These are phyloP conservation scores for Meriones unguiculatus DNA, from an alignment of 2,113 vertebrate species.

Conservation along the genomic window DNA sequence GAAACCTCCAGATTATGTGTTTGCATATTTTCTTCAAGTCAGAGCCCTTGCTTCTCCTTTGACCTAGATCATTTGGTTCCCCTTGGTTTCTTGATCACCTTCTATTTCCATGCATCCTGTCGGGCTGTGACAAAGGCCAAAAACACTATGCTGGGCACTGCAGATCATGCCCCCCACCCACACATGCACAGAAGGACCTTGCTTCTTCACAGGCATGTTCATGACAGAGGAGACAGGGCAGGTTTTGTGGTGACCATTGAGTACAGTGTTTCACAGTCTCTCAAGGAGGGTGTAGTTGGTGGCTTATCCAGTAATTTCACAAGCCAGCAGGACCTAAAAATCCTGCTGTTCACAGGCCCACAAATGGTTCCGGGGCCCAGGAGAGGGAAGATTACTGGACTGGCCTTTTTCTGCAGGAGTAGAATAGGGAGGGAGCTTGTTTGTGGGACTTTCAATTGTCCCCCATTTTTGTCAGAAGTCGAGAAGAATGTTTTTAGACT, in stretches of 20 bases:
- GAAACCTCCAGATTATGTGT: not conserved
- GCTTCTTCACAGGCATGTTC: not conserved
- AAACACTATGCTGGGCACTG: too few relatives aligned
- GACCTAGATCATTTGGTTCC: not conserved
- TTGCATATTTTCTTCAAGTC: not conserved
- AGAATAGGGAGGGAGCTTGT: not conserved
- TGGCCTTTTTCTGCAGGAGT: not conserved
- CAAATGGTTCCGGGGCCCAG: not conserved
- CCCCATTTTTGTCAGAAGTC: not conserved
- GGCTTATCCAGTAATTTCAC: not conserved
- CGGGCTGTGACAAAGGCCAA: not conserved
- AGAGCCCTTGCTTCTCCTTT: not conserved
- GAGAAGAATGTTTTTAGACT: not conserved
- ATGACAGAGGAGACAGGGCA: not conserved
- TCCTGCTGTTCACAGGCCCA: too few relatives aligned
- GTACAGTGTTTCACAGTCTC: not conserved
- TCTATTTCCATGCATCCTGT: not conserved
- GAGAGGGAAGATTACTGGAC: not conserved
- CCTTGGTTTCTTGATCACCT: not conserved
- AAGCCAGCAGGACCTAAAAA: not conserved
- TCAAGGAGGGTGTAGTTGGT: not conserved
- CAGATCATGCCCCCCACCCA: not conserved
- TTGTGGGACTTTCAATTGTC: not conserved
- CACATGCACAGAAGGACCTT: fast-evolving
- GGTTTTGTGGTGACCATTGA: not conserved